Conservation (phyloP, 2,113 vertebrate species). For the Cheilinus undulatus region DNA sequence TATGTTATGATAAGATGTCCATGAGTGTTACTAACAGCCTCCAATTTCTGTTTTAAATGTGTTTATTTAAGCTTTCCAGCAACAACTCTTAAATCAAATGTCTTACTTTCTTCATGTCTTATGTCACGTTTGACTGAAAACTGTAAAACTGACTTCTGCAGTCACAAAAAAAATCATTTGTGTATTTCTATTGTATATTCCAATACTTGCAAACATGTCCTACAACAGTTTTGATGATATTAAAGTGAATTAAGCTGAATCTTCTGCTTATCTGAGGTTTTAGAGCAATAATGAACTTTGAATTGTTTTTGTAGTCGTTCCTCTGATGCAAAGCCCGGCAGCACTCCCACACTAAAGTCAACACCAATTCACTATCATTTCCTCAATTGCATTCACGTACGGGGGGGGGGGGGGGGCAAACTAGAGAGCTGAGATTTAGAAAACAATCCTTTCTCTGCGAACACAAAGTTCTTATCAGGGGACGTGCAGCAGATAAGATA, state of each 20-base stretch:
- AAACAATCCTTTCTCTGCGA: slow-evolving; percentile 62
- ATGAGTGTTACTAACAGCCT: neutral
- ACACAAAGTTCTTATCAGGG: slow-evolving; percentile 41
- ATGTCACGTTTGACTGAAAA: neutral
- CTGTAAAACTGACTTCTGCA: neutral
- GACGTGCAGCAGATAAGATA: slow-evolving; percentile 41
- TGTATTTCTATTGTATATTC: neutral
- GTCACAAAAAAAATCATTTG: neutral
- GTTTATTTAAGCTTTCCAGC: too few relatives aligned
- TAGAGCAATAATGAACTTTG: neutral
- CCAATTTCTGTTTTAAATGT: neutral
- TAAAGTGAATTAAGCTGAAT: neutral
- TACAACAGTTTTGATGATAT: neutral
- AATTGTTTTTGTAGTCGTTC: neutral
- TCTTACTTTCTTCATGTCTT: too few relatives aligned
- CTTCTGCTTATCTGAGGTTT: neutral
- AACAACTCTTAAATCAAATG: too few relatives aligned
- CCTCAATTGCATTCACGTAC: slow-evolving; percentile 52
- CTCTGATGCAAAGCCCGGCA: slow-evolving; percentile 10
- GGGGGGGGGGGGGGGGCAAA: slow-evolving; percentile 28
- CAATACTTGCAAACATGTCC: neutral
- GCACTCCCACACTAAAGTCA: slow-evolving; percentile 23
- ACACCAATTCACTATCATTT: slow-evolving; percentile 46
- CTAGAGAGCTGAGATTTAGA: slow-evolving; percentile 1
- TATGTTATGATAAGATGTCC: neutral